Conservation (phyloP, 2,113 vertebrate species). For the Gopherus flavomarginatus region DNA sequence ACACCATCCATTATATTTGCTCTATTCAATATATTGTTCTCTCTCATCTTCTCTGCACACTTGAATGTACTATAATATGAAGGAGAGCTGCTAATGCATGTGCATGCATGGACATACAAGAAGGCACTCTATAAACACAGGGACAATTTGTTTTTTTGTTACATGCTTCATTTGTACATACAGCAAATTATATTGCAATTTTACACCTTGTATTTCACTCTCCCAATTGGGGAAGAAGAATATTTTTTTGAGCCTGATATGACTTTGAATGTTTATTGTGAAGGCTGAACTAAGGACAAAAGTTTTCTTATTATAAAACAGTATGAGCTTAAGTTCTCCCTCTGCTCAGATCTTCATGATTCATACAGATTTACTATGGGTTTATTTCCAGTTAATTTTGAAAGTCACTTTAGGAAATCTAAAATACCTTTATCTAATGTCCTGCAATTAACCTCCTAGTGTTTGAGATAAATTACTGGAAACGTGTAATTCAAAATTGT, state of each 20-base stretch:
- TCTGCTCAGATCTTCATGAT: neutral
- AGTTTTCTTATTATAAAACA: neutral
- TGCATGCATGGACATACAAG: neutral
- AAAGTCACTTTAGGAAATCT: neutral
- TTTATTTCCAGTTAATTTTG: neutral
- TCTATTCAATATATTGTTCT: neutral
- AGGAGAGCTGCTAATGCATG: neutral
- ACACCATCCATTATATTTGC: neutral
- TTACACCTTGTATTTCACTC: neutral
- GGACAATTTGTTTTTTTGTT: neutral
- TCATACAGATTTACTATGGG: neutral
- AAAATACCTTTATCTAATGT: neutral
- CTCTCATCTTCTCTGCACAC: neutral
- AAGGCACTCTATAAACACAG: neutral
- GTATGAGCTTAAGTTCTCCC: neutral
- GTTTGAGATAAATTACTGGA: neutral
- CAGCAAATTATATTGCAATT: neutral
- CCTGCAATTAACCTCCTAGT: neutral
- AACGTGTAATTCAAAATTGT: neutral
- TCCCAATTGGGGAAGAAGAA: neutral
- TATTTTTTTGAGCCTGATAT: neutral
- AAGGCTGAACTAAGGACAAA: neutral
- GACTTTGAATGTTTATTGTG: neutral
- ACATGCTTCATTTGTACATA: neutral
- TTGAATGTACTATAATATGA: neutral